Percentiles rank a stretch among this genome's conserved stretches.
phyloP scores from a whole-genome alignment of 1,140 invertebrate genomes.

The Ylistrum balloti region DNA sequence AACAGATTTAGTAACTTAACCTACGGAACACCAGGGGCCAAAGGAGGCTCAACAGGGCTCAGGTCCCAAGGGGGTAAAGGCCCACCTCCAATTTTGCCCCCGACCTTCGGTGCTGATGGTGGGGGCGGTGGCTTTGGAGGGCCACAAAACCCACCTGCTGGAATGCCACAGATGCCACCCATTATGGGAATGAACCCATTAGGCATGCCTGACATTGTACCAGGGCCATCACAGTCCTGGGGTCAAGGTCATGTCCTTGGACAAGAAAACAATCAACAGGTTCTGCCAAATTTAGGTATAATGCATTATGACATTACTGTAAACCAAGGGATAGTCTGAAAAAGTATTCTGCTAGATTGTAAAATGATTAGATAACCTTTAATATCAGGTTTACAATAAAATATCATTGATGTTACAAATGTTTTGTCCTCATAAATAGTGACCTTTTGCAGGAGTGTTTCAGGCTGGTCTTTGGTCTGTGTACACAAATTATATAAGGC shows the following conservation, averaged over 20 bases:
- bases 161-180: constrained; percentile 31
- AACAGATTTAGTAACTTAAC: not conserved
- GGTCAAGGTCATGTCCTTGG: constrained; percentile 61
- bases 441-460: too few relatives aligned
- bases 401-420: too few relatives aligned
- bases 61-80: not conserved
- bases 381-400: too few relatives aligned
- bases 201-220: not conserved
- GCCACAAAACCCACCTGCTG: not conserved
- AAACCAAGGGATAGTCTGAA: too few relatives aligned
- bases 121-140: constrained; percentile 18
- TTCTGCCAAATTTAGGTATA: not conserved
- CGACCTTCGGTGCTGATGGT: not conserved
- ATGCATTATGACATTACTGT: too few relatives aligned
- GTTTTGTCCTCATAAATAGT: too few relatives aligned
- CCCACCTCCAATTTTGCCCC: not conserved
- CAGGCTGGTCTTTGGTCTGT: too few relatives aligned
- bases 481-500: too few relatives aligned
- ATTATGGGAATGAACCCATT: constrained; percentile 38
- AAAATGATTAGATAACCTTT: too few relatives aligned
- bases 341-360: too few relatives aligned
- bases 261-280: not conserved
- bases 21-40: not conserved
- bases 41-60: not conserved
- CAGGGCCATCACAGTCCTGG: constrained; percentile 56